Conservation (phyloP, 2,888 invertebrate species). For the Notocelia uddmanniana region DNA sequence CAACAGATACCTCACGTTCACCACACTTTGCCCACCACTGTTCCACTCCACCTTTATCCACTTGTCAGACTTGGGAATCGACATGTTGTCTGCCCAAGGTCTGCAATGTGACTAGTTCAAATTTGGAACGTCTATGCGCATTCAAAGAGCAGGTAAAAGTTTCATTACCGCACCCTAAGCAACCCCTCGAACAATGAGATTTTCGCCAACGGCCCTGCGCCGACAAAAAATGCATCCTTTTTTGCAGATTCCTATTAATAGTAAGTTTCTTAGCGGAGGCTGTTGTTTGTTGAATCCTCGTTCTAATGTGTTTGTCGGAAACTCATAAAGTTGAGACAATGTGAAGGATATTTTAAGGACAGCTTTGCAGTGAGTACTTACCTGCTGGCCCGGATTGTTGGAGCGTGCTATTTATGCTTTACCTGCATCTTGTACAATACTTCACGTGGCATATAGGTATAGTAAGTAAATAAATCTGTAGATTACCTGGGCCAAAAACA, state of each 20-base stretch:
- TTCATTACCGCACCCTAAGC: constrained; percentile 76
- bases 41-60: constrained; percentile 72
- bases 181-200: constrained; percentile 76
- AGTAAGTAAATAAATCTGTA: background rate
- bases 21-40: constrained; percentile 58
- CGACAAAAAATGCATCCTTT: constrained; percentile 76
- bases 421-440: constrained; percentile 3
- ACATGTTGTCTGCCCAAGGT: constrained; percentile 28
- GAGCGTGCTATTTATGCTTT: background rate
- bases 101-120: constrained; percentile 40
- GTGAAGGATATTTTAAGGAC: constrained; percentile 4
- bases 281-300: constrained; percentile 31
- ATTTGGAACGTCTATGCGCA: constrained; percentile 39
- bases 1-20: constrained; percentile 57
- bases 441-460: background rate
- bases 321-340: constrained; percentile 28
- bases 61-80: constrained; percentile 61
- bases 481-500: no score
- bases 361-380: constrained; percentile 5
- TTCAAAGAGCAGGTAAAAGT: constrained; percentile 73
- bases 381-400: constrained; percentile 2
- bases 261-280: constrained; percentile 68
- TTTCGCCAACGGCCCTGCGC: constrained; percentile 70
- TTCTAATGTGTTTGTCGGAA: constrained; percentile 17
- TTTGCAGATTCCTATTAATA: constrained; percentile 78